phyloP scores from a whole-genome alignment of 2,888 invertebrate species.

The Bombylius discolor region DNA sequence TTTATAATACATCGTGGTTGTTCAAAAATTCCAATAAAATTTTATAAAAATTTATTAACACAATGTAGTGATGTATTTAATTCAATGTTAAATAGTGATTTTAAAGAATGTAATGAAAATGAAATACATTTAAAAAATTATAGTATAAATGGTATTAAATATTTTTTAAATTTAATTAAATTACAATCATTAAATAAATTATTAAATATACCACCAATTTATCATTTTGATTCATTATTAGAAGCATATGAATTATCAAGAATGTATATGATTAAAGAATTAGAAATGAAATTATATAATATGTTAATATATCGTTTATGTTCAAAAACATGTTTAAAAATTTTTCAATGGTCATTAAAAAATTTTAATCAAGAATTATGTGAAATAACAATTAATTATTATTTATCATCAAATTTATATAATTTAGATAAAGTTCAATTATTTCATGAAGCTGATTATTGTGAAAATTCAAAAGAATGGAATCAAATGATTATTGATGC shows the following conservation, averaged over 20 bases:
- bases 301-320: slow-evolving; percentile 26
- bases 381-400: slow-evolving; percentile 34
- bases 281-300: slow-evolving; percentile 27
- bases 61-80: slow-evolving; percentile 35
- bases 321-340: slow-evolving; percentile 26
- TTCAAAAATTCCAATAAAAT: slow-evolving; percentile 19
- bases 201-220: slow-evolving; percentile 21
- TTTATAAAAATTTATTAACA: slow-evolving; percentile 30
- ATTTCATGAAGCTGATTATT: slow-evolving; percentile 31
- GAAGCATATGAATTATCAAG: slow-evolving; percentile 35
- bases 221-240: slow-evolving; percentile 26
- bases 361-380: slow-evolving; percentile 33
- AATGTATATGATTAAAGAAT: slow-evolving; percentile 30
- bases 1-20: slow-evolving; percentile 14
- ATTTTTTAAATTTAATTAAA: slow-evolving; percentile 32
- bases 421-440: slow-evolving; percentile 27
- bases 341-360: slow-evolving; percentile 34
- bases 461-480: slow-evolving; percentile 32
- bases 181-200: slow-evolving; percentile 19
- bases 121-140: slow-evolving; percentile 31
- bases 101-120: slow-evolving; percentile 32
- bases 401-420: slow-evolving; percentile 27
- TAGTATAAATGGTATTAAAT: slow-evolving; percentile 28
- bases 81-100: slow-evolving; percentile 34
- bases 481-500: slow-evolving; percentile 34